A percentile compares a stretch with the other conserved stretches of the same genome.
Conservation (phyloP, 2,797 vertebrate genomes). For the Scleropages formosus region DNA sequence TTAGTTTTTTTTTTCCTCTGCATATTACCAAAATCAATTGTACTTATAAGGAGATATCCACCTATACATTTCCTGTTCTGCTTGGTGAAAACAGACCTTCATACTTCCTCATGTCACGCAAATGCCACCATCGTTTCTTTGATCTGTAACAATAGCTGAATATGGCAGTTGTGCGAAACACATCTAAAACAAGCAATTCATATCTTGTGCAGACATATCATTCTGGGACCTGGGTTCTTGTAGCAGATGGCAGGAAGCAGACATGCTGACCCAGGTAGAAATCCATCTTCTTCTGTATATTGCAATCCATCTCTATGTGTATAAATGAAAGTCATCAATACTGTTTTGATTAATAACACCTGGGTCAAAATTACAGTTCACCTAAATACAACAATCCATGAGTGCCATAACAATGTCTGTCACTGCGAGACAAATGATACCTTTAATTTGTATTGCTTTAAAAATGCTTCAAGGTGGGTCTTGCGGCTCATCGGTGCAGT, state of each 20-base stretch:
- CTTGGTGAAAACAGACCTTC: too few species aligned
- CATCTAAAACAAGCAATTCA: neutral
- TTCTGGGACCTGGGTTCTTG: neutral
- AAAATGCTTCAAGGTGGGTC: neutral
- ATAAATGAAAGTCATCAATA: conserved; percentile 14
- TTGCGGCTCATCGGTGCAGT: conserved; percentile 1
- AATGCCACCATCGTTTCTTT: neutral
- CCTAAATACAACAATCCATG: conserved; percentile 22
- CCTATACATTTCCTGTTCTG: too few species aligned
- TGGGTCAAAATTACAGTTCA: conserved; percentile 26
- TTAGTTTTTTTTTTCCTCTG: too few species aligned
- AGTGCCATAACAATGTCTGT: conserved; percentile 17
- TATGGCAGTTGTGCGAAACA: neutral
- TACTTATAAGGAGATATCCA: too few species aligned
- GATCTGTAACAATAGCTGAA: neutral
- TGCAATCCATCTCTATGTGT: conserved; percentile 17
- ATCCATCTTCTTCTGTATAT: conserved; percentile 1
- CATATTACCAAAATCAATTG: too few species aligned
- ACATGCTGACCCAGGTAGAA: neutral
- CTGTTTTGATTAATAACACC: conserved; percentile 26
- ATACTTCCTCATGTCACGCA: too few species aligned
- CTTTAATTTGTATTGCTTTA: neutral
- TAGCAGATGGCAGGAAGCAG: conserved; percentile 5
- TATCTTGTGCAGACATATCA: neutral
- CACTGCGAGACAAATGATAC: conserved; percentile 18